Conservation (phyloP, 1,140 invertebrate species). For the Pseudobourletiella spinata region DNA sequence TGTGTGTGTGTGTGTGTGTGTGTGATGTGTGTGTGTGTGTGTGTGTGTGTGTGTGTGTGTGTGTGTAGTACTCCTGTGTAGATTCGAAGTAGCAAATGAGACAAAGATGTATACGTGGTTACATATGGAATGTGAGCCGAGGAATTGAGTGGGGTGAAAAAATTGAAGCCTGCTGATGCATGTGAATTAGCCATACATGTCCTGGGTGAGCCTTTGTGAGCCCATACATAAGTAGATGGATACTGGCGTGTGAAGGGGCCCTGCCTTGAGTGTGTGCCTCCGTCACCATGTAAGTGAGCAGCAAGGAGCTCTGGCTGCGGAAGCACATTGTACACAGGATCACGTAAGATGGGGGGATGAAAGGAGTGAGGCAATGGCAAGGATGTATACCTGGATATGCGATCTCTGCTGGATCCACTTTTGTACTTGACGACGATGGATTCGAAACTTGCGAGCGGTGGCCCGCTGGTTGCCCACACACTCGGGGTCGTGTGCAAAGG, state of each 20-base stretch:
- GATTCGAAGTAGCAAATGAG: neutral
- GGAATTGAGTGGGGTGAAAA: neutral
- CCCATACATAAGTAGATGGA: too few species aligned
- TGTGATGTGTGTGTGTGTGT: too few species aligned
- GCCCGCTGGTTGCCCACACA: constrained; percentile 75
- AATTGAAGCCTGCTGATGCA: neutral
- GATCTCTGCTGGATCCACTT: constrained; percentile 63
- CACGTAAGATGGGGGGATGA: neutral
- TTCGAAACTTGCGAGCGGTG: constrained; percentile 75
- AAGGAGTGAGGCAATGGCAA: neutral
- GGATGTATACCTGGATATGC: too few species aligned
- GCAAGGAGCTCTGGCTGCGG: neutral
- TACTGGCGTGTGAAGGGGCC: neutral
- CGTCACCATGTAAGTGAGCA: neutral
- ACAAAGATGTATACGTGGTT: neutral
- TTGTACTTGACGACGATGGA: constrained; percentile 74
- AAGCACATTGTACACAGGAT: neutral
- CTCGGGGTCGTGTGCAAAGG: constrained; percentile 68
- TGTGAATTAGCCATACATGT: neutral
- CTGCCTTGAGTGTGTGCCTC: neutral
- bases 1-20: too few species aligned
- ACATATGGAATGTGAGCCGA: neutral
- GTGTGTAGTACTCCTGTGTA: too few species aligned
- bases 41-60: neutral
- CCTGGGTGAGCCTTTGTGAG: too few species aligned